These are phyloP conservation scores for Oncorhynchus nerka DNA, from an alignment of 2,113 vertebrate species.

Conservation along the genomic window DNA sequence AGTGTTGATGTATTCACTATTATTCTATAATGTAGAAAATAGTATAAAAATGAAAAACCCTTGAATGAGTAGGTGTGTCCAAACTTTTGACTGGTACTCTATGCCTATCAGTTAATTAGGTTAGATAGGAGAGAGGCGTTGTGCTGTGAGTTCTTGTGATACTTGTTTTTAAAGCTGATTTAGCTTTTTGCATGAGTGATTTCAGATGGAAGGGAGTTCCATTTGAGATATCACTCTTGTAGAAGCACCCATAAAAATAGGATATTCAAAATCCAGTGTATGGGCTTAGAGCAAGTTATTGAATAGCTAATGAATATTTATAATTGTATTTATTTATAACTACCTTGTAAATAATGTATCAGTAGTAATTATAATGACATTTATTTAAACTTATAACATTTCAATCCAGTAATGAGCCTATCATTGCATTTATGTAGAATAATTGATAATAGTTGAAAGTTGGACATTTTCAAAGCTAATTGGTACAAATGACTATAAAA, in stretches of 20 bases:
- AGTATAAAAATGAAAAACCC: no score
- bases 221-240: constrained; percentile 35
- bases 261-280: no score
- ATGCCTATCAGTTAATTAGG: no score
- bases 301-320: constrained; percentile 29
- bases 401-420: constrained; percentile 24
- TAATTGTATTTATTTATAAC: constrained; percentile 28
- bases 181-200: no score
- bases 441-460: constrained; percentile 26
- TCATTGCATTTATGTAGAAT: constrained; percentile 20
- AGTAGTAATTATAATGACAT: constrained; percentile 34
- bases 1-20: no score
- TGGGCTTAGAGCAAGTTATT: constrained; percentile 13
- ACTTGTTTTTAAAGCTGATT: no score
- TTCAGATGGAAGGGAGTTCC: constrained; percentile 42
- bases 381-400: constrained; percentile 19
- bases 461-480: constrained; percentile 23
- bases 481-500: constrained; percentile 18
- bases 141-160: no score
- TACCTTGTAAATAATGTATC: constrained; percentile 32
- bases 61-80: no score
- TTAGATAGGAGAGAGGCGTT: no score
- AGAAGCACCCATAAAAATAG: no score
- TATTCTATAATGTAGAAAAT: no score
- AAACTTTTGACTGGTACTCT: no score